Evolutionary conservation across 2,797 vertebrate species (phyloP), one percentile per base, ranked within the genome.

Genomic region (Salmo trutta): DNA sequence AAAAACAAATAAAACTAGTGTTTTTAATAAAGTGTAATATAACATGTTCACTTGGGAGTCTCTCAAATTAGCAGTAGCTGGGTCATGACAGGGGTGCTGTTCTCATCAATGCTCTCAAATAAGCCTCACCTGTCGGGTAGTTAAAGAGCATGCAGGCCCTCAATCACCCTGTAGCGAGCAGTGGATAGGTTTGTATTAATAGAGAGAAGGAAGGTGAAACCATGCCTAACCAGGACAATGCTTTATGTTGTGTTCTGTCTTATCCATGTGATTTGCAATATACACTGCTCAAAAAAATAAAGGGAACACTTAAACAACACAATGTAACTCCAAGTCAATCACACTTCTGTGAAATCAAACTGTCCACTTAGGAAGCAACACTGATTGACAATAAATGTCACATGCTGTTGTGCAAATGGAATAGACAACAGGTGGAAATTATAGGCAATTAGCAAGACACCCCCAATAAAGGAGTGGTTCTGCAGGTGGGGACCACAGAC

Each of bases 51-150:
- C 88, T 84, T 84, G 86, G 86, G 87, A 81, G 82, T 82, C 86
- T 83, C 88, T 90, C 81, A 80, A 89, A 91, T 91, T 90, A 91
- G 91, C 87, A 86, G 83, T 19, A 80, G 52, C 81, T 80, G 75
- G 87, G 87, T 92, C 86, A 83, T 5, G 83, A 82, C 84, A 82
- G 84, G 81, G 79, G 78, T 70, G 77, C 81, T 75, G 85, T 88
- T 87, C 87, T 85, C 82, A 76, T 75, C 67, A 27, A 83, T 82
- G 85, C 80, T 85, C 80, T 87, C 87, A 88, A 91, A 91, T 88
- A 87, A 87, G 83, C 88, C 78, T 90, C 91, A 91, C 90, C 90
- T 92, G 90, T 90, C 80, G 52, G 83, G 76, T 81, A 77, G 79
- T 90, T 87, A 91, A 93, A 88, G 80, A 85, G 77, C 85, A 85